Percentiles rank a stretch among this genome's conserved stretches.
Evolutionary conservation across 2,797 vertebrate genomes (phyloP).

Genomic region (Poecilia wingei): DNA sequence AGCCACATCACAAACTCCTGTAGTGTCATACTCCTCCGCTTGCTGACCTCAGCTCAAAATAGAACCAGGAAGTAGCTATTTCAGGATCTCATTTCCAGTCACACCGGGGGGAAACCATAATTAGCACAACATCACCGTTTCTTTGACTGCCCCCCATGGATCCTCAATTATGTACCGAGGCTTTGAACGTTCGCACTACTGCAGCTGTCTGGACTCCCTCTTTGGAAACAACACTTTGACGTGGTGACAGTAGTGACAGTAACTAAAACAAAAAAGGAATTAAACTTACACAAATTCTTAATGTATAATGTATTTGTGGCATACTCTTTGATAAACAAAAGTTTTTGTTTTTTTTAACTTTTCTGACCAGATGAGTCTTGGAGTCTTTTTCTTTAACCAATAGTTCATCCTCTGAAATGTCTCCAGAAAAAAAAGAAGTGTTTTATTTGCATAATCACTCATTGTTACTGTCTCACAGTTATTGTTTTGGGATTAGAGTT

Average conservation of each 20-base stretch:
- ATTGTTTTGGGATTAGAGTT: background rate
- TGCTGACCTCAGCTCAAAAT: slow-evolving; percentile 78
- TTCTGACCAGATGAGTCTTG: background rate
- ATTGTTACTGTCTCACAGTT: background rate
- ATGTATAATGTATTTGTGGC: background rate
- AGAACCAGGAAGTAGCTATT: slow-evolving; percentile 80
- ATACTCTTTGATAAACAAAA: background rate
- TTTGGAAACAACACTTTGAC: slow-evolving; percentile 2
- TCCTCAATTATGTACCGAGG: background rate
- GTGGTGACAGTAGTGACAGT: background rate
- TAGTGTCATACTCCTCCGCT: slow-evolving; percentile 68
- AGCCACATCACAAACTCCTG: slow-evolving; percentile 71
- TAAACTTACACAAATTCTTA: too few species aligned
- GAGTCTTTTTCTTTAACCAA: background rate
- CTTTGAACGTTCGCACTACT: slow-evolving; percentile 18
- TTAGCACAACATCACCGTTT: slow-evolving; percentile 65
- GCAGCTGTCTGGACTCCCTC: slow-evolving; percentile 2
- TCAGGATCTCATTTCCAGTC: slow-evolving; percentile 76
- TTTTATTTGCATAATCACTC: background rate
- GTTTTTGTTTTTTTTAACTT: background rate
- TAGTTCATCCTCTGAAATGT: background rate
- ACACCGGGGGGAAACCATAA: slow-evolving; percentile 71
- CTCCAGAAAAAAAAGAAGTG: background rate
- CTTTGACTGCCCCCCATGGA: slow-evolving; percentile 47
- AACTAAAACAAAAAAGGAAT: background rate